Conservation (phyloP, 2,888 invertebrate species). For the Perithous albicinctus region DNA sequence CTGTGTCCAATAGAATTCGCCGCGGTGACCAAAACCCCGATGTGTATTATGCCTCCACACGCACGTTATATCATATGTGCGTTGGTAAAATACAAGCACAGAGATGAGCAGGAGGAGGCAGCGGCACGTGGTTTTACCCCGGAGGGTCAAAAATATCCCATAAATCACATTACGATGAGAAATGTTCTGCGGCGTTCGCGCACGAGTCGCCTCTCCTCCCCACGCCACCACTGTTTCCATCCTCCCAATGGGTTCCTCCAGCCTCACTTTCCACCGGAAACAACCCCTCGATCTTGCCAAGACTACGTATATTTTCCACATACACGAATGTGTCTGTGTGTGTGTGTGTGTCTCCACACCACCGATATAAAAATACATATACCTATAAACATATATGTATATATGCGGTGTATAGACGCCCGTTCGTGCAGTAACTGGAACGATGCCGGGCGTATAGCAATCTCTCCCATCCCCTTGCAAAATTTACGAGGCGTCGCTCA, state of each 20-base stretch:
- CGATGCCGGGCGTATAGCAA: constrained; percentile 31
- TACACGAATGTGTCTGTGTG: background rate
- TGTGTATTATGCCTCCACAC: constrained; percentile 25
- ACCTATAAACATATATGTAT: background rate
- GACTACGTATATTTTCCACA: background rate
- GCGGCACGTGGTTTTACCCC: constrained; percentile 73
- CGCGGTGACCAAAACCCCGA: constrained; percentile 12
- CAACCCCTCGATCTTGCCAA: constrained; percentile 49
- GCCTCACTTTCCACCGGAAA: constrained; percentile 24
- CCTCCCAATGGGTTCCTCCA: constrained; percentile 44
- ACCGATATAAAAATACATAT: background rate
- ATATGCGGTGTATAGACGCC: background rate
- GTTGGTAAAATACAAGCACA: constrained; percentile 52
- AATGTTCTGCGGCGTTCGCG: constrained; percentile 76
- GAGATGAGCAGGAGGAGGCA: constrained; percentile 62
- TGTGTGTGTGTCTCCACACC: background rate
- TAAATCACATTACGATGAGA: constrained; percentile 82
- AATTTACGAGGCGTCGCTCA: constrained; percentile 66
- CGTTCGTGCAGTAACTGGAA: constrained; percentile 44
- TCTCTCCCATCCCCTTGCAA: constrained; percentile 29
- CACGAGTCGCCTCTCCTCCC: constrained; percentile 68
- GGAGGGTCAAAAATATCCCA: constrained; percentile 81
- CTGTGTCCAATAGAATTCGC: constrained; percentile 25
- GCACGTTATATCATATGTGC: constrained; percentile 43
- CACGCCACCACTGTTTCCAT: constrained; percentile 33